These are phyloP conservation scores for Malacoraja senta DNA, from an alignment of 2,797 vertebrate genomes.

Conservation along the genomic window DNA sequence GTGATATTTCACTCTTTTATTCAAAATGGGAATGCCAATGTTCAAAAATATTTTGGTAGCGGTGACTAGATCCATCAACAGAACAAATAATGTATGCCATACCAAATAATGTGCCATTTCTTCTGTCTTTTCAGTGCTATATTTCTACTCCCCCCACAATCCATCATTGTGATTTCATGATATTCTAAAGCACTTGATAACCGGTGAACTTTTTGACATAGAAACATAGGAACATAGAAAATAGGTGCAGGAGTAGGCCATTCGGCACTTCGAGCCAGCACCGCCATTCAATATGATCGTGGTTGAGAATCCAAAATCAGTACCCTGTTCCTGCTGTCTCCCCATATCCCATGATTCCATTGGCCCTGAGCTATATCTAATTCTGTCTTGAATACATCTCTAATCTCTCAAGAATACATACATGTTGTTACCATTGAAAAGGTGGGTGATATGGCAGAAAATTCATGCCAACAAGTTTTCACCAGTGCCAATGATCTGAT, in stretches of 20 bases:
- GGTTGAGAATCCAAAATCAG: too few relatives aligned
- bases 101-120: neutral
- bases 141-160: neutral
- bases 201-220: neutral
- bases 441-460: neutral
- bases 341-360: too few relatives aligned
- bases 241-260: too few relatives aligned
- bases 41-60: neutral
- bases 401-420: too few relatives aligned
- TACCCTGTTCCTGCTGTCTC: too few relatives aligned
- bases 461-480: neutral
- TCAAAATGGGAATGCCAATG: neutral
- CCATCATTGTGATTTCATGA: neutral
- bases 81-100: neutral
- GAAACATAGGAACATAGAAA: too few relatives aligned
- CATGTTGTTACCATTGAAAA: neutral
- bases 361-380: too few relatives aligned
- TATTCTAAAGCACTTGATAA: neutral
- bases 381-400: too few relatives aligned
- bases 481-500: neutral
- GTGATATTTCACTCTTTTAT: neutral
- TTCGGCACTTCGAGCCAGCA: too few relatives aligned
- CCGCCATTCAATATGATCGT: too few relatives aligned
- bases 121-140: neutral
- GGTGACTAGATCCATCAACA: neutral